Percentiles rank a stretch among this genome's conserved stretches.
These are phyloP conservation scores for Brachionus koreanus DNA, from an alignment of 1,140 invertebrate genomes.

Conservation along the genomic window DNA sequence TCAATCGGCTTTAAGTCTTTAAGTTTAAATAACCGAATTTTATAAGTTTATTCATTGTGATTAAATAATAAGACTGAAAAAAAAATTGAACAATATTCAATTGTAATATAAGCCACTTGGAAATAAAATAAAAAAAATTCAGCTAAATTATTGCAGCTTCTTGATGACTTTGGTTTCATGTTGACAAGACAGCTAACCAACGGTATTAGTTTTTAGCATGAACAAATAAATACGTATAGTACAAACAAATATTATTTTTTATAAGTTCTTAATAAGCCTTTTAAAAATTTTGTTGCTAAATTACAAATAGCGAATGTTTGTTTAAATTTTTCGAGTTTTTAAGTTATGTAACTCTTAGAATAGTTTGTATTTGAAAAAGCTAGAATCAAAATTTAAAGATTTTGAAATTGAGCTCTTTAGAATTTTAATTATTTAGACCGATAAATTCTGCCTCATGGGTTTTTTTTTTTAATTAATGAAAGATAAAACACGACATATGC, in stretches of 20 bases:
- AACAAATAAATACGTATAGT: neutral
- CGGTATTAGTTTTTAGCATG: neutral
- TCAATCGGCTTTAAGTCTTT: neutral
- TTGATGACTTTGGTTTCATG: conserved; percentile 10
- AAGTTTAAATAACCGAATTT: neutral
- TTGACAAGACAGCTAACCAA: neutral
- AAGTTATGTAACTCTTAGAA: neutral
- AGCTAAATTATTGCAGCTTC: neutral
- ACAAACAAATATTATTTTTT: neutral
- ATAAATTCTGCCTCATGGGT: neutral
- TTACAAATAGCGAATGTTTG: neutral
- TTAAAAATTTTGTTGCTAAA: neutral
- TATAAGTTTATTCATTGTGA: conserved; percentile 24
- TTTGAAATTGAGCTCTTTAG: neutral
- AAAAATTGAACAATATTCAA: conserved; percentile 23
- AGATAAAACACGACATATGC: neutral
- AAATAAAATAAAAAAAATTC: neutral
- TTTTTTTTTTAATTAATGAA: conserved; percentile 2
- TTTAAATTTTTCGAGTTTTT: neutral
- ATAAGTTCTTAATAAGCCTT: neutral
- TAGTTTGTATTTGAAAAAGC: neutral
- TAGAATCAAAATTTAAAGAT: neutral
- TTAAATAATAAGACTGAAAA: conserved; percentile 23
- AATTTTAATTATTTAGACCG: neutral
- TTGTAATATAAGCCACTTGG: neutral